Evolutionary conservation across 2,888 invertebrate species (phyloP).

Genomic region (Pasiphila rectangulata): DNA sequence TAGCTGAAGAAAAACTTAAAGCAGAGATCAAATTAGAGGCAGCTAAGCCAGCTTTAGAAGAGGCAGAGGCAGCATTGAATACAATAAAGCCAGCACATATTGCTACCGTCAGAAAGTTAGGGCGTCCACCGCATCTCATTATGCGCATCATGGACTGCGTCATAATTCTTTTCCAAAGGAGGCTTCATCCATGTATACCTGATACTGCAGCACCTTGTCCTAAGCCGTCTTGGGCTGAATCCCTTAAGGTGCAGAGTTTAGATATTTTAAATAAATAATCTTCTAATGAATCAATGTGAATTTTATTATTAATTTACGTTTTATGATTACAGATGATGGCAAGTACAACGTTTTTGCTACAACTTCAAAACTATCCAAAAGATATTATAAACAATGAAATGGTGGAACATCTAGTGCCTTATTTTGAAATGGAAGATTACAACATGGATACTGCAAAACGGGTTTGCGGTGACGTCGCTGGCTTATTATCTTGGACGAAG

Average conservation of each 20-base stretch:
- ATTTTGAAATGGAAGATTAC: conserved; percentile 97
- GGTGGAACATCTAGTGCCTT: conserved; percentile 94
- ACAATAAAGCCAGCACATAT: conserved; percentile 99
- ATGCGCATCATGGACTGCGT: conserved; percentile 99
- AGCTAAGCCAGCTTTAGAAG: conserved; percentile 96
- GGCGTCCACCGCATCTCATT: conserved; percentile 96
- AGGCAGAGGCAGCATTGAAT: conserved; percentile 96
- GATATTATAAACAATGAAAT: conserved; percentile 98
- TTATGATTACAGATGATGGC: conserved; percentile 89
- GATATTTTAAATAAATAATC: no score
- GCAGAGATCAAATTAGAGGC: conserved; percentile 97
- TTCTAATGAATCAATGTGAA: conserved; percentile 9
- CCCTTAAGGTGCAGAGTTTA: conserved; percentile 94
- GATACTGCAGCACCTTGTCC: conserved; percentile 92
- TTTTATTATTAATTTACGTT: neutral
- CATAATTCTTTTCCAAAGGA: conserved; percentile 93
- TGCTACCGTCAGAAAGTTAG: conserved; percentile 95
- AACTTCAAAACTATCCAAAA: conserved; percentile 96
- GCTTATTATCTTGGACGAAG: conserved; percentile 96
- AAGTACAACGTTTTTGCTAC: conserved; percentile 93
- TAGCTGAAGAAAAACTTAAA: conserved; percentile 93
- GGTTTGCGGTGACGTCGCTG: conserved; percentile 98
- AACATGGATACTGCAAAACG: conserved; percentile 97
- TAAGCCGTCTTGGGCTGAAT: conserved; percentile 98
- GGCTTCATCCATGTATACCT: conserved; percentile 89